A percentile compares a stretch with the other conserved stretches of the same genome.
Conservation (phyloP, 1,140 invertebrate species). For the Eupristina koningsbergeri region DNA sequence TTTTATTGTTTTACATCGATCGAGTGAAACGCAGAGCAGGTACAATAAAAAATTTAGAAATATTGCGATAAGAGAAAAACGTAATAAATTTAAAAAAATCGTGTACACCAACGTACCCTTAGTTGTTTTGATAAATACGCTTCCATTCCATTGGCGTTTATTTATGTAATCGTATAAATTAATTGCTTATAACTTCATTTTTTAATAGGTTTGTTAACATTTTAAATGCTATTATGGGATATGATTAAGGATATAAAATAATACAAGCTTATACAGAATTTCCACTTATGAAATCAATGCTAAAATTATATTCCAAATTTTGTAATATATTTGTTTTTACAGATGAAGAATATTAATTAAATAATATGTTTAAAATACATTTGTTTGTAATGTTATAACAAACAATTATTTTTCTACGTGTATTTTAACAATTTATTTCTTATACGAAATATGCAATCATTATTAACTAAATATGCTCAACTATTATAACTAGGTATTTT, state of each 20-base stretch:
- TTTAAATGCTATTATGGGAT: slow-evolving; percentile 25
- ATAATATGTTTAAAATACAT: background rate
- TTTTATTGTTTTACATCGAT: slow-evolving; percentile 22
- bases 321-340: background rate
- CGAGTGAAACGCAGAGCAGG: slow-evolving; percentile 37
- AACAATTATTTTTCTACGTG: background rate
- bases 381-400: background rate
- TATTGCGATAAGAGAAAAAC: slow-evolving; percentile 20
- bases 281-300: slow-evolving; percentile 14
- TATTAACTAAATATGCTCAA: slow-evolving; percentile 26
- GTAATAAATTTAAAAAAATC: slow-evolving; percentile 29
- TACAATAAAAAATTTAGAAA: slow-evolving; percentile 35
- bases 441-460: background rate
- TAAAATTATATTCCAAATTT: slow-evolving; percentile 2
- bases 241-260: slow-evolving; percentile 40
- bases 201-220: slow-evolving; percentile 10
- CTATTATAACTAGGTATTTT: background rate
- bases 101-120: slow-evolving; percentile 2
- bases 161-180: background rate
- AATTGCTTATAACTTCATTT: background rate
- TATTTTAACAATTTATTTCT: slow-evolving; percentile 8
- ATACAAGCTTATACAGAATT: slow-evolving; percentile 21
- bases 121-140: background rate
- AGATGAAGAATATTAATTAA: background rate
- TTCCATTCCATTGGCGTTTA: background rate